These are phyloP conservation scores for Gouania willdenowi DNA, from an alignment of 2,797 vertebrate species.

Conservation along the genomic window DNA sequence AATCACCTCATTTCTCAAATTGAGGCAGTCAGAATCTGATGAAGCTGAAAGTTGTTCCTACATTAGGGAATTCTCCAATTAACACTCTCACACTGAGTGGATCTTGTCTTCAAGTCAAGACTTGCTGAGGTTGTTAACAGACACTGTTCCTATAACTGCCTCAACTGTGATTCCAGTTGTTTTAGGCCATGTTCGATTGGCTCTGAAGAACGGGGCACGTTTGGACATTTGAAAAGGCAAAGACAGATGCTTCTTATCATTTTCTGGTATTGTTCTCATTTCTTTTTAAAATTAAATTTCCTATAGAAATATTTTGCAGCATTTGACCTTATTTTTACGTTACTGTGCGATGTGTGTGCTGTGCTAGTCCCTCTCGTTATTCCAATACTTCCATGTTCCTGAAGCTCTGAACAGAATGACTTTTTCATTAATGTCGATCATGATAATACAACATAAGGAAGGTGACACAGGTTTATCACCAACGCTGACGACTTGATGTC, in stretches of 20 bases:
- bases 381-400: no score
- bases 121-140: conserved; percentile 1
- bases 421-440: conserved; percentile 62
- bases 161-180: neutral
- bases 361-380: no score
- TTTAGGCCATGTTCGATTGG: neutral
- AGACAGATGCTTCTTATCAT: no score
- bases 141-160: neutral
- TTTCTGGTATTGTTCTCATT: neutral
- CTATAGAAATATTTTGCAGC: no score
- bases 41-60: conserved; percentile 24
- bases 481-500: conserved; percentile 60
- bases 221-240: no score
- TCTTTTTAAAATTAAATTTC: no score
- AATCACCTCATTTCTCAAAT: neutral
- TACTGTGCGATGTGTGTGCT: no score
- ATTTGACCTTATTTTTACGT: no score
- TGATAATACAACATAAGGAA: conserved; percentile 53
- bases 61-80: conserved; percentile 47
- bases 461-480: conserved; percentile 58
- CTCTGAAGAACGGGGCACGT: no score
- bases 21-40: conserved; percentile 1
- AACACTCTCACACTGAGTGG: conserved; percentile 33
- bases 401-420: conserved; percentile 34
- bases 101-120: conserved; percentile 28